phyloP scores from a whole-genome alignment of 2,888 invertebrate species.

The Lysandra bellargus region DNA sequence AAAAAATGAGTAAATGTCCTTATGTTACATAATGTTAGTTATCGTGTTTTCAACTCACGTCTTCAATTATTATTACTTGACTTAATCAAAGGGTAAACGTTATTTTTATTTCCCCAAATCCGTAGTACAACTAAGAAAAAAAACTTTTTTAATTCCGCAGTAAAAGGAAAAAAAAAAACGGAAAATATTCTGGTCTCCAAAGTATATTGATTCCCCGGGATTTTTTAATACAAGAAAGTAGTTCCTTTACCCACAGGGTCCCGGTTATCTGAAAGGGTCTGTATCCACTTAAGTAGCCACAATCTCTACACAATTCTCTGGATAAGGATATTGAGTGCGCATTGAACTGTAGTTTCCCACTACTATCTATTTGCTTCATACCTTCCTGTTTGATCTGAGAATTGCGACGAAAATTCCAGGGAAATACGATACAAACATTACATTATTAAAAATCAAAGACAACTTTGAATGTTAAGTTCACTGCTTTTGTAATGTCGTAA shows the following conservation, averaged over 20 bases:
- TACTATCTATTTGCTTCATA: neutral
- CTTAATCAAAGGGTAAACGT: too few relatives aligned
- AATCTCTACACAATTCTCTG: neutral
- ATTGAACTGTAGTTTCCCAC: neutral
- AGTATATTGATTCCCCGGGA: too few relatives aligned
- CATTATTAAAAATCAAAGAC: neutral
- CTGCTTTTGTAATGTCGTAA: neutral
- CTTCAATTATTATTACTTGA: too few relatives aligned
- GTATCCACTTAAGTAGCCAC: conserved; percentile 10
- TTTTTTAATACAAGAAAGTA: neutral
- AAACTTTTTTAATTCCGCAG: too few relatives aligned
- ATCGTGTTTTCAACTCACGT: too few relatives aligned
- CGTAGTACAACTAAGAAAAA: too few relatives aligned
- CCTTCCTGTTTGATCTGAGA: neutral
- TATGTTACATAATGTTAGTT: too few relatives aligned
- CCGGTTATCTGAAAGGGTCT: neutral
- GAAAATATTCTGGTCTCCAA: too few relatives aligned
- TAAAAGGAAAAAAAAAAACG: too few relatives aligned
- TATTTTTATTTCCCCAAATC: too few relatives aligned
- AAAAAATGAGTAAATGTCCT: too few relatives aligned
- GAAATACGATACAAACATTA: neutral
- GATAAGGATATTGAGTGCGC: neutral
- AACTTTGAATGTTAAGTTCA: neutral
- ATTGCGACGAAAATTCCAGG: neutral
- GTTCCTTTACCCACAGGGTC: neutral